A percentile compares a stretch with the other conserved stretches of the same genome.
Conservation (phyloP, 2,888 invertebrate species). For the Spisula subtruncata region DNA sequence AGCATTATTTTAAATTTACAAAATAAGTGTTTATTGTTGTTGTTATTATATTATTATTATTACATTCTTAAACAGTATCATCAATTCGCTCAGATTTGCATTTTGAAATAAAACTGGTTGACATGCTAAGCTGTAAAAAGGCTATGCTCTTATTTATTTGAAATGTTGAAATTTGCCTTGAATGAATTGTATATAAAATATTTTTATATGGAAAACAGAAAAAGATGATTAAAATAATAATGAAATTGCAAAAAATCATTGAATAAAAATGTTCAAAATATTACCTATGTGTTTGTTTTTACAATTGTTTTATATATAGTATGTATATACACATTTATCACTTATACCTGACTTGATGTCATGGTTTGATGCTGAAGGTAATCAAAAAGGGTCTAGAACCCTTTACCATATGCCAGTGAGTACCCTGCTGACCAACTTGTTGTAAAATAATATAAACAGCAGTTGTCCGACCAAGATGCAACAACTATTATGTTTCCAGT, state of each 20-base stretch:
- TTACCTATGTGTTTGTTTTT: conserved; percentile 30
- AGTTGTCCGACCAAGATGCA: too few relatives aligned
- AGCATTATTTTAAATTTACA: conserved; percentile 34
- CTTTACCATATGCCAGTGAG: too few relatives aligned
- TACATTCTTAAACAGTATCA: neutral
- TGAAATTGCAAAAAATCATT: conserved; percentile 33
- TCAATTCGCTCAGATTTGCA: conserved; percentile 27
- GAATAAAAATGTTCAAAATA: conserved; percentile 64
- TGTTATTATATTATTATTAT: neutral
- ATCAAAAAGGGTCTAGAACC: too few relatives aligned
- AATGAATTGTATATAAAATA: conserved; percentile 66
- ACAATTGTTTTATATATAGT: neutral
- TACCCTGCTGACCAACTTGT: too few relatives aligned
- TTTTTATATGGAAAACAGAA: conserved; percentile 74
- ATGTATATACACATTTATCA: too few relatives aligned
- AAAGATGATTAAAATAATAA: conserved; percentile 57
- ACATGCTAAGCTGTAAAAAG: conserved; percentile 61
- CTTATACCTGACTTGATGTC: too few relatives aligned
- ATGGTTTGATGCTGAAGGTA: too few relatives aligned
- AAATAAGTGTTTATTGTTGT: neutral
- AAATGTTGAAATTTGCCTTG: conserved; percentile 54
- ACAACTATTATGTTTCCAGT: too few relatives aligned
- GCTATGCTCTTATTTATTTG: conserved; percentile 60
- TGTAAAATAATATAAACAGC: too few relatives aligned
- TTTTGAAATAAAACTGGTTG: conserved; percentile 30